Evolutionary conservation across 2,888 invertebrate species (phyloP).

Genomic region (Yponomeuta malinellus): DNA sequence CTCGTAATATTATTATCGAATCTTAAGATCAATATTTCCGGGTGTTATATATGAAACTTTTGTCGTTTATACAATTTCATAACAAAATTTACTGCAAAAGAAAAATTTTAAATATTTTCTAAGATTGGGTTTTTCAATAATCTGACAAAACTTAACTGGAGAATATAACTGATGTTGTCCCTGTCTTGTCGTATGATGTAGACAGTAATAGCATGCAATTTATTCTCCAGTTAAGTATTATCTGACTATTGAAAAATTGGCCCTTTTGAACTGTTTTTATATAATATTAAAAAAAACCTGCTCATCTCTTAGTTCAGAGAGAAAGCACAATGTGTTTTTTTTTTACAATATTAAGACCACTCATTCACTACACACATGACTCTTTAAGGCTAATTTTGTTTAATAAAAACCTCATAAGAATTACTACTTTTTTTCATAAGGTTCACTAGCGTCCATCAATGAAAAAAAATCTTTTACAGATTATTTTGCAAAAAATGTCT

Average conservation of each 20-base stretch:
- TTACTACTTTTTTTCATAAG: background rate
- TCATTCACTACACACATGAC: slow-evolving; percentile 8
- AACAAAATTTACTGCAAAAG: background rate
- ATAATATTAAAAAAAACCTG: background rate
- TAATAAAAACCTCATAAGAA: background rate
- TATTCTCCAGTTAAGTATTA: too few species aligned
- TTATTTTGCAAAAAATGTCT: too few species aligned
- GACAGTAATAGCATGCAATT: too few species aligned
- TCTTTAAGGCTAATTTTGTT: background rate
- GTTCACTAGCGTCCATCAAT: background rate
- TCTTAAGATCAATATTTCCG: background rate
- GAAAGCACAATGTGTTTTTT: background rate
- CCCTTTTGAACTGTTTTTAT: background rate
- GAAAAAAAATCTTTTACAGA: too few species aligned
- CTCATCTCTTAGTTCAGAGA: too few species aligned
- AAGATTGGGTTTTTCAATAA: too few species aligned
- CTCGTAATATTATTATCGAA: background rate
- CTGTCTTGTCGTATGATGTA: too few species aligned
- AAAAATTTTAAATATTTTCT: background rate
- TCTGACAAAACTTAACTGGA: too few species aligned
- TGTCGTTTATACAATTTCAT: background rate
- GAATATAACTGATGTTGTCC: too few species aligned
- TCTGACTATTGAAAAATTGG: too few species aligned
- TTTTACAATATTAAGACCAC: background rate
- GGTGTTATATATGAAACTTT: background rate